Evolutionary conservation across 2,113 vertebrate species (phyloP).

Genomic region (Geococcyx californianus): DNA sequence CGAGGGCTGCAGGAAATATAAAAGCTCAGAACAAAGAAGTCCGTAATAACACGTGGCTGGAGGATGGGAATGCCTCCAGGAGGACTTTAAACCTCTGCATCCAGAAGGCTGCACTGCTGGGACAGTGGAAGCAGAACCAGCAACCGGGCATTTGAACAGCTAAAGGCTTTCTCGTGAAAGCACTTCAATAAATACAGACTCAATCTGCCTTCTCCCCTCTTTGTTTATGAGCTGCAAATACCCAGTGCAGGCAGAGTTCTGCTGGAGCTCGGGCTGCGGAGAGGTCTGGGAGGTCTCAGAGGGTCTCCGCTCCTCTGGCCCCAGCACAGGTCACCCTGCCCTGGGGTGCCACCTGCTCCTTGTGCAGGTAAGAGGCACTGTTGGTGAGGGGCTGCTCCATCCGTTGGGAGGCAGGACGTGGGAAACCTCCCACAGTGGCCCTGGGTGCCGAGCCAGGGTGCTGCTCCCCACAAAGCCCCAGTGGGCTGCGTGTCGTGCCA

Average conservation of each 20-base stretch:
- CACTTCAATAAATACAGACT: not conserved
- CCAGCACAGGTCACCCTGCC: not conserved
- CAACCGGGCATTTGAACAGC: not conserved
- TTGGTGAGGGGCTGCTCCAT: accelerated
- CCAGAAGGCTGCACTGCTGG: not conserved
- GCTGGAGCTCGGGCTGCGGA: not conserved
- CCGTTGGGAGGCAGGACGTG: not conserved
- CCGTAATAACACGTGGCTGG: not conserved
- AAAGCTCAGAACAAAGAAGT: slow-evolving; percentile 18
- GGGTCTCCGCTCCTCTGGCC: not conserved
- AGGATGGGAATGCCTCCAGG: not conserved
- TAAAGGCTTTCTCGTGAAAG: not conserved
- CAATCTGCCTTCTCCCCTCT: not conserved
- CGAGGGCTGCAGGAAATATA: not conserved
- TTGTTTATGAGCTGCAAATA: not conserved
- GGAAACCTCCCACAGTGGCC: not conserved
- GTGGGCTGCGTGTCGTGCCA: accelerated
- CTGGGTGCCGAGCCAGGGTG: accelerated
- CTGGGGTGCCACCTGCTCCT: not conserved
- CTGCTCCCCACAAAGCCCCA: not conserved
- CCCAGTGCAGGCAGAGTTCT: not conserved
- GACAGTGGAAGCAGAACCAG: not conserved
- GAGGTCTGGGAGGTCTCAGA: not conserved
- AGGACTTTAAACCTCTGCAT: not conserved
- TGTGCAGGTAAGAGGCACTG: not conserved